Percentiles rank a stretch among this genome's conserved stretches.
Evolutionary conservation across 1,140 invertebrate genomes (phyloP).

Genomic region (Aphelinus atriplicis): DNA sequence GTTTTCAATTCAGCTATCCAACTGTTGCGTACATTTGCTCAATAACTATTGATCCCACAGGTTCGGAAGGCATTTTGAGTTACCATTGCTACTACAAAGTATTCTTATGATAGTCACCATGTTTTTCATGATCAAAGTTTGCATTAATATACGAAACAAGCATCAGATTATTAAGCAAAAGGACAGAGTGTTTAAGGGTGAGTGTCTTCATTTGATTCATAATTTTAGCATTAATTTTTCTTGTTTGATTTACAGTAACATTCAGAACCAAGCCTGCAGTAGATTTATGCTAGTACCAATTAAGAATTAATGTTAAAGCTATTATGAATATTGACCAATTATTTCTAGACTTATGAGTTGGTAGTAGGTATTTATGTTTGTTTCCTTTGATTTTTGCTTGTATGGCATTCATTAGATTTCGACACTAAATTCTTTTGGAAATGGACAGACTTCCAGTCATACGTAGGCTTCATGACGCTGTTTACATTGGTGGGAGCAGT

Average conservation of each 20-base stretch:
- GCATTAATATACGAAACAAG: slow-evolving; percentile 86
- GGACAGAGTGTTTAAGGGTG: slow-evolving; percentile 88
- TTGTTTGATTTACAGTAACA: not conserved
- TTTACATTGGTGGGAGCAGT: slow-evolving; percentile 85
- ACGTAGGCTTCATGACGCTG: slow-evolving; percentile 89
- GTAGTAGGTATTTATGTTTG: not conserved
- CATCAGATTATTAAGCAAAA: slow-evolving; percentile 82
- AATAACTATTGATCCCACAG: slow-evolving; percentile 69
- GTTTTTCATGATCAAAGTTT: slow-evolving; percentile 95
- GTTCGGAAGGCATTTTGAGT: slow-evolving; percentile 97
- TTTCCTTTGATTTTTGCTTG: slow-evolving; percentile 32
- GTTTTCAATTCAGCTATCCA: slow-evolving; percentile 15
- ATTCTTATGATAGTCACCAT: slow-evolving; percentile 97
- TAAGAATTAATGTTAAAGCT: too few species aligned
- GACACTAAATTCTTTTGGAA: slow-evolving; percentile 95
- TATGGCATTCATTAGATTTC: slow-evolving; percentile 77
- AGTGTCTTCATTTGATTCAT: slow-evolving; percentile 36
- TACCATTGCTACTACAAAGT: slow-evolving; percentile 94
- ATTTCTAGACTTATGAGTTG: slow-evolving; percentile 4
- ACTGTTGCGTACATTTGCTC: slow-evolving; percentile 8
- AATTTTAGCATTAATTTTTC: slow-evolving; percentile 12
- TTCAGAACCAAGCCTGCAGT: too few species aligned
- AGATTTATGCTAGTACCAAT: not conserved
- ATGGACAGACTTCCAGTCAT: slow-evolving; percentile 98
- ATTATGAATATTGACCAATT: not conserved